Percentiles rank a stretch among this genome's conserved stretches.
Conservation (phyloP, 2,888 invertebrate species). For the Allolobophora icterica region DNA sequence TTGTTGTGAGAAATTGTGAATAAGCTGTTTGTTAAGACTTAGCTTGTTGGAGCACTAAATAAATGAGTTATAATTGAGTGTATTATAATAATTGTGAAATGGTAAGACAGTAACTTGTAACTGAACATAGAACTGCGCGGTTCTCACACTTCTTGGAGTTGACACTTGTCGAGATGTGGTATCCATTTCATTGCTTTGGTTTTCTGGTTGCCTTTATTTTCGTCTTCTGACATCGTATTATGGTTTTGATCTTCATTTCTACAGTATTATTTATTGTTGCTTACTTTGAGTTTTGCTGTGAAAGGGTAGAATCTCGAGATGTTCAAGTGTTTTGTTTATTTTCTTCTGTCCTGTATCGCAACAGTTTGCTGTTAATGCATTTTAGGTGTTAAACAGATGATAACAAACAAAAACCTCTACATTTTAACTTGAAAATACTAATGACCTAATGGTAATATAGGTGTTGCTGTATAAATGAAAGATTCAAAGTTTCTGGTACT, state of each 20-base stretch:
- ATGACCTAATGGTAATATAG: not conserved
- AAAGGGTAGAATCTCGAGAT: not conserved
- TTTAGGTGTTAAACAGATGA: not conserved
- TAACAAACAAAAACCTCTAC: not conserved
- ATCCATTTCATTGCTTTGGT: not conserved
- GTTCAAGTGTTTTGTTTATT: slow-evolving; percentile 6
- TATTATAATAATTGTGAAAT: not conserved
- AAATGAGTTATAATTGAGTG: not conserved
- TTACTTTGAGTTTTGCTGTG: not conserved
- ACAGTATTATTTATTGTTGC: slow-evolving; percentile 2
- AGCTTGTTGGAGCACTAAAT: not conserved
- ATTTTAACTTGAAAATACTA: not conserved
- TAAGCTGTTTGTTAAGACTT: not conserved
- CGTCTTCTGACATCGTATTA: not conserved
- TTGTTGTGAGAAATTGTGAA: not conserved
- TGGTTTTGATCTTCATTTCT: not conserved
- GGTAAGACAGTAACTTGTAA: not conserved
- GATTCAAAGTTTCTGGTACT: not conserved
- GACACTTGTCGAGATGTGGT: not conserved
- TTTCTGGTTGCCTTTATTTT: slow-evolving; percentile 9
- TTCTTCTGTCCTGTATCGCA: not conserved
- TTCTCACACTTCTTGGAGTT: not conserved
- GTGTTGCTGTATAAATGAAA: not conserved
- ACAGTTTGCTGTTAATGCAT: not conserved
- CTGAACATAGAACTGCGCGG: not conserved